phyloP scores from a whole-genome alignment of 2,888 invertebrate genomes.

The Papilio gigon region DNA sequence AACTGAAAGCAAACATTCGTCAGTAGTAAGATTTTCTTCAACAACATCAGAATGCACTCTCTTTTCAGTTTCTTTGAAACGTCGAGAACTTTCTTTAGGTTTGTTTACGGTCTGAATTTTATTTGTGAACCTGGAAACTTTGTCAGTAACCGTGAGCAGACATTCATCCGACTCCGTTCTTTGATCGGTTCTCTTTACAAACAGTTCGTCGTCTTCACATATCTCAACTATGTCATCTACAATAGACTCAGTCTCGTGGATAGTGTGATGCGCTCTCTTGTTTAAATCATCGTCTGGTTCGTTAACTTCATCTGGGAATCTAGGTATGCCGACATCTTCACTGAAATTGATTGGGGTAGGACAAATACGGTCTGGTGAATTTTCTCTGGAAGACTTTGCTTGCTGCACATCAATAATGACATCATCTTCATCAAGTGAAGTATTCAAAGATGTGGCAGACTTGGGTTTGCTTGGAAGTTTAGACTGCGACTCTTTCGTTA shows the following conservation, averaged over 20 bases:
- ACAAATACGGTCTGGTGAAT: conserved; percentile 87
- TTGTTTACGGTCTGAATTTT: conserved; percentile 66
- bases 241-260: conserved; percentile 84
- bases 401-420: conserved; percentile 86
- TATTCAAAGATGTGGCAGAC: conserved; percentile 79
- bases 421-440: conserved; percentile 80
- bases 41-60: conserved; percentile 78
- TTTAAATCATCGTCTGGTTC: conserved; percentile 87
- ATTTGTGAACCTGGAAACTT: conserved; percentile 78
- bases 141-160: conserved; percentile 81
- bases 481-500: conserved; percentile 59
- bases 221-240: conserved; percentile 82
- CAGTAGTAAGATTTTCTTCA: conserved; percentile 77
- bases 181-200: conserved; percentile 64
- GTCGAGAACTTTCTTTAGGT: conserved; percentile 57
- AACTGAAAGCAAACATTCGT: conserved; percentile 85
- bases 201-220: conserved; percentile 78
- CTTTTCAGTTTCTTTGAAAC: conserved; percentile 65
- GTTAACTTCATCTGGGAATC: conserved; percentile 88
- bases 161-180: conserved; percentile 76
- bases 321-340: conserved; percentile 83
- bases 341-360: conserved; percentile 84
- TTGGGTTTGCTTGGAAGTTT: conserved; percentile 73
- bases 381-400: conserved; percentile 89
- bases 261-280: conserved; percentile 67